Conservation (phyloP, 2,888 invertebrate genomes). For the Alsophila aescularia region DNA sequence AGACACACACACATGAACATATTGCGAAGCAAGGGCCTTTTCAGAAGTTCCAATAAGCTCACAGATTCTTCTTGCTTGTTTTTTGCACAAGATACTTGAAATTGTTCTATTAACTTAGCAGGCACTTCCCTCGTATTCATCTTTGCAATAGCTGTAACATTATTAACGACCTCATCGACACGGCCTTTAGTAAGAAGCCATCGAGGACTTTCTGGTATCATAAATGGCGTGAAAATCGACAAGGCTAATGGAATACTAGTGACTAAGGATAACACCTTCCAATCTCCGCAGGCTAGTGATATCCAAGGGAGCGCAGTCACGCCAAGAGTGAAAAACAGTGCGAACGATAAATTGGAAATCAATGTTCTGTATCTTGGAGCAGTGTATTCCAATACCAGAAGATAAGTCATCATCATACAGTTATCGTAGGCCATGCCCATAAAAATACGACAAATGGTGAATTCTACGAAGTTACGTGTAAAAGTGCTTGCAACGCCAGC, state of each 20-base stretch:
- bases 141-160: slow-evolving; percentile 53
- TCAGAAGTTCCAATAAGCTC: slow-evolving; percentile 54
- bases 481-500: slow-evolving; percentile 59
- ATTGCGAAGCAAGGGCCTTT: slow-evolving; percentile 52
- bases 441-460: slow-evolving; percentile 61
- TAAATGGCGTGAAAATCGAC: slow-evolving; percentile 54
- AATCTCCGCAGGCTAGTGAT: slow-evolving; percentile 62
- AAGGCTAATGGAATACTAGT: slow-evolving; percentile 63
- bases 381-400: slow-evolving; percentile 63
- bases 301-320: slow-evolving; percentile 62
- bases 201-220: slow-evolving; percentile 69
- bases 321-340: slow-evolving; percentile 57
- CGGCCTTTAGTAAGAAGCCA: slow-evolving; percentile 66
- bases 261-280: slow-evolving; percentile 60
- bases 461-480: slow-evolving; percentile 51
- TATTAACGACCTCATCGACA: slow-evolving; percentile 58
- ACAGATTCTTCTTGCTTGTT: slow-evolving; percentile 34
- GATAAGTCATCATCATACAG: slow-evolving; percentile 68
- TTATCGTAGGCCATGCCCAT: slow-evolving; percentile 70
- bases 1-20: slow-evolving; percentile 58
- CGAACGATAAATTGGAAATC: slow-evolving; percentile 63
- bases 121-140: slow-evolving; percentile 49
- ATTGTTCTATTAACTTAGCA: slow-evolving; percentile 33
- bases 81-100: slow-evolving; percentile 48
- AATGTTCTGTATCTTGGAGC: slow-evolving; percentile 68